phyloP scores from a whole-genome alignment of 1,140 invertebrate genomes.

The Temnothorax nylanderi region DNA sequence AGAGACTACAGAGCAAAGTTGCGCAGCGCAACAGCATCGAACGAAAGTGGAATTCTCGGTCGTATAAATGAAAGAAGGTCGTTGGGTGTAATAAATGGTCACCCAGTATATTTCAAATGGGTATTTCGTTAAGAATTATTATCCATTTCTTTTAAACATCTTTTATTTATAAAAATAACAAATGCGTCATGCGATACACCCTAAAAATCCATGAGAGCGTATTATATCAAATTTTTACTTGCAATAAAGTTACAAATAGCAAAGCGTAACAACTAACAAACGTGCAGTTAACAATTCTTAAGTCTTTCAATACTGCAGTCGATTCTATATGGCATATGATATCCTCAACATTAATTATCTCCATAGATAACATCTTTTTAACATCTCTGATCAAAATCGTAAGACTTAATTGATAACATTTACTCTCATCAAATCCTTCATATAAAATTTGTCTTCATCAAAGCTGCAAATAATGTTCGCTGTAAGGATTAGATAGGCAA shows the following conservation, averaged over 20 bases:
- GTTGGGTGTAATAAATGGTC: not conserved
- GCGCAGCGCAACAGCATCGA: conserved; percentile 1
- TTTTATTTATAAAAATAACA: conserved; percentile 63
- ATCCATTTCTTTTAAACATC: not conserved
- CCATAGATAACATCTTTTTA: not conserved
- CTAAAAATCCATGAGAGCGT: not conserved
- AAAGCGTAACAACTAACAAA: not conserved
- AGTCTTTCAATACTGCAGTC: not conserved
- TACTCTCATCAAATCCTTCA: not conserved
- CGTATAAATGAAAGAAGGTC: conserved; percentile 34
- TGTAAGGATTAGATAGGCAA: not conserved
- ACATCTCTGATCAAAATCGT: not conserved
- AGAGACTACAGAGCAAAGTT: not conserved
- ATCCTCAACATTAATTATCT: not conserved
- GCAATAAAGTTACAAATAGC: not conserved
- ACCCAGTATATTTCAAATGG: conserved; percentile 23
- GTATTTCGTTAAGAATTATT: not conserved
- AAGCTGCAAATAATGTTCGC: conserved; percentile 37
- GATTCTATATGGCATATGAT: not conserved
- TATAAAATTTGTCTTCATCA: conserved; percentile 24
- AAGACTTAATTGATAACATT: not conserved
- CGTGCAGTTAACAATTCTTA: conserved; percentile 6
- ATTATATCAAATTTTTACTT: not conserved
- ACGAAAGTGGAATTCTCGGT: conserved; percentile 4
- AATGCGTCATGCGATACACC: conserved; percentile 47